A percentile compares a stretch with the other conserved stretches of the same genome.
phyloP scores from a whole-genome alignment of 1,140 invertebrate genomes.

The Macrobrachium nipponense region DNA sequence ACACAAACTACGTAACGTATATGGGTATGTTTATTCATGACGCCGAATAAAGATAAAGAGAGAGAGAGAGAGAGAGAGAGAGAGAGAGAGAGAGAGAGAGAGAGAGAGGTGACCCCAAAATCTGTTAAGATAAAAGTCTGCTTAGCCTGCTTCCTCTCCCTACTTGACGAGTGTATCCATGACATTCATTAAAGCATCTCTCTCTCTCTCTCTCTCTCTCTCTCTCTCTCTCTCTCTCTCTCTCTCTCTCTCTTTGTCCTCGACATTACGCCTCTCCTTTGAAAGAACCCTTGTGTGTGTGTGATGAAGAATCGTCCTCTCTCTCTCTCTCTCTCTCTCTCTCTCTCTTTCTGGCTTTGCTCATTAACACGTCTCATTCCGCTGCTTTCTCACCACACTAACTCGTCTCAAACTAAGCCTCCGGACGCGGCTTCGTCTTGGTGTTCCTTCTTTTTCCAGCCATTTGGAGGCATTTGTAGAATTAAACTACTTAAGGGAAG shows the following conservation, averaged over 20 bases:
- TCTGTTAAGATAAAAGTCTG: too few species aligned
- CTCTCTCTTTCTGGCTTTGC: slow-evolving; percentile 29
- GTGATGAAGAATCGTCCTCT: slow-evolving; percentile 10
- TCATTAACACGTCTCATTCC: slow-evolving; percentile 51
- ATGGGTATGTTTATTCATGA: background rate
- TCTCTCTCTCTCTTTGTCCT: background rate
- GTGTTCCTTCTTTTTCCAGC: background rate
- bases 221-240: background rate
- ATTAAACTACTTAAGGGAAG: too few species aligned
- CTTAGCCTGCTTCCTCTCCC: background rate
- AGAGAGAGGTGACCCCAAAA: too few species aligned
- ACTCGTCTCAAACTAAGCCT: background rate
- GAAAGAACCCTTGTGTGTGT: background rate
- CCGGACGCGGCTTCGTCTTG: slow-evolving; percentile 29
- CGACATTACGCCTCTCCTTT: slow-evolving; percentile 1
- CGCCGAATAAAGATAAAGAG: background rate
- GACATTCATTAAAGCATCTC: background rate
- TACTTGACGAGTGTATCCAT: background rate
- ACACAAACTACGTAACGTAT: background rate
- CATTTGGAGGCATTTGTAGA: background rate
- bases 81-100: too few species aligned
- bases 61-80: too few species aligned
- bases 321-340: slow-evolving; percentile 23
- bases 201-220: slow-evolving; percentile 9
- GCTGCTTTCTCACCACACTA: slow-evolving; percentile 22